A percentile compares a stretch with the other conserved stretches of the same genome.
Conservation (phyloP, 2,113 vertebrate genomes). For the Callithrix jacchus region DNA sequence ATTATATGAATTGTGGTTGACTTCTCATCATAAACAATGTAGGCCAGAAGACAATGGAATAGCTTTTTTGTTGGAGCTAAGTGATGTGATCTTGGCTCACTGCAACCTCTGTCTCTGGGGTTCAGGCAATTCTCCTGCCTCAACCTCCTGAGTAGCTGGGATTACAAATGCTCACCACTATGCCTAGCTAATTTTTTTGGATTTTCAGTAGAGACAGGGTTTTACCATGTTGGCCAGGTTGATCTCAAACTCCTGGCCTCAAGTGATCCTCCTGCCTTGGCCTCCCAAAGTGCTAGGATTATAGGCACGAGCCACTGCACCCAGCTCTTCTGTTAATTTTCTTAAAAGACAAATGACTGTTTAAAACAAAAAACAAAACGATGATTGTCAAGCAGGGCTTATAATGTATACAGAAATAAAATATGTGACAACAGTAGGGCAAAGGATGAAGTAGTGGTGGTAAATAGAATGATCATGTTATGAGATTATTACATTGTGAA, state of each 20-base stretch:
- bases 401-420: conserved; percentile 37
- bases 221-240: not conserved
- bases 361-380: conserved; percentile 26
- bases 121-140: not conserved
- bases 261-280: not conserved
- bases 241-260: not conserved
- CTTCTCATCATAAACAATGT: conserved; percentile 33
- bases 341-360: not conserved
- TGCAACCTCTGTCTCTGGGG: not conserved
- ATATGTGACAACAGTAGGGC: not conserved
- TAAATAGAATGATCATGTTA: not conserved
- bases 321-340: not conserved
- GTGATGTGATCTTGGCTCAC: not conserved
- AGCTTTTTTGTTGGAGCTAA: no score
- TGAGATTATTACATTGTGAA: conserved; percentile 22
- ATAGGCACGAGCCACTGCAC: not conserved
- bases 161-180: not conserved
- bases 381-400: not conserved
- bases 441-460: not conserved
- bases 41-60: conserved; percentile 15
- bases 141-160: not conserved
- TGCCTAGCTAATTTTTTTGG: not conserved
- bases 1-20: conserved; percentile 31
- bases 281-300: not conserved
- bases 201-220: not conserved